Conservation (phyloP, 2,797 vertebrate species). For the Manis javanica region DNA sequence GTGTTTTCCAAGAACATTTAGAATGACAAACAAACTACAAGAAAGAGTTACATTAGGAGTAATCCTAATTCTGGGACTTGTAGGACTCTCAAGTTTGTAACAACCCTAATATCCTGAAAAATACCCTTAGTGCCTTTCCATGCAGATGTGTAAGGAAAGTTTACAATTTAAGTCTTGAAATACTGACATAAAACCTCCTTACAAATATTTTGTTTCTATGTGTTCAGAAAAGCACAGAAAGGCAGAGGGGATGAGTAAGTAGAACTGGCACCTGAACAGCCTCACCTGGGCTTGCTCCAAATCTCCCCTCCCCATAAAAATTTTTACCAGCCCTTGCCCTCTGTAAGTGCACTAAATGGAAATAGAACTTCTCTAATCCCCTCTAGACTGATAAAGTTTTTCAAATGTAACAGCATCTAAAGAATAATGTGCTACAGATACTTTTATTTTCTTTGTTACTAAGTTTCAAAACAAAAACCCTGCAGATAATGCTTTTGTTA, state of each 20-base stretch:
- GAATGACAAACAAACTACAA: neutral
- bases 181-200: neutral
- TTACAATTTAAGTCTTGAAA: neutral
- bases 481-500: neutral
- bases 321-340: neutral
- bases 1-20: neutral
- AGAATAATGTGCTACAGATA: neutral
- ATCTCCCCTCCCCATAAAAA: neutral
- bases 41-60: neutral
- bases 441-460: neutral
- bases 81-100: neutral
- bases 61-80: neutral
- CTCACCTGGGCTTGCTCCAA: conserved; percentile 27
- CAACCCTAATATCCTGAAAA: neutral
- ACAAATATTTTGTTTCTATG: neutral
- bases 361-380: neutral
- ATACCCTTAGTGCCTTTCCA: neutral
- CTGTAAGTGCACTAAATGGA: neutral
- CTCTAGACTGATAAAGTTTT: neutral
- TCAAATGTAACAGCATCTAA: neutral
- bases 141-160: neutral
- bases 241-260: neutral
- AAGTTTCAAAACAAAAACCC: neutral
- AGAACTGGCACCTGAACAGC: neutral
- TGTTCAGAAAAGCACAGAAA: neutral